Evolutionary conservation across 2,797 vertebrate genomes (phyloP).

Genomic region (Euphonia xanthogaster): DNA sequence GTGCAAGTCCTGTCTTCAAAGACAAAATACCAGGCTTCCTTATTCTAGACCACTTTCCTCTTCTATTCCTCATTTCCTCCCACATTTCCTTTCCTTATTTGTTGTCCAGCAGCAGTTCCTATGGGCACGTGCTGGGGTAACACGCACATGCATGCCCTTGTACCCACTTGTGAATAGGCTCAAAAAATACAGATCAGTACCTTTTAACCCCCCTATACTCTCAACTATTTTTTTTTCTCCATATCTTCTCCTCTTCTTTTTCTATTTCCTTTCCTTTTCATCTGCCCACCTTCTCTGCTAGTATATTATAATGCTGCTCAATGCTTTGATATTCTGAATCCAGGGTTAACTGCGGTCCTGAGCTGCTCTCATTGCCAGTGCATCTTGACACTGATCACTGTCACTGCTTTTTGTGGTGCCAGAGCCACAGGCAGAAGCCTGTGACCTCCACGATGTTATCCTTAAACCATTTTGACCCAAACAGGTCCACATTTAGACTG

Average conservation of each 20-base stretch:
- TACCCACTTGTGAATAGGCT: neutral
- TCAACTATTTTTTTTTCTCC: neutral
- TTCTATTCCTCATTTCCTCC: neutral
- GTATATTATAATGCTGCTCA: neutral
- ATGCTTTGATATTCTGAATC: neutral
- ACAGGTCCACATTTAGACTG: neutral
- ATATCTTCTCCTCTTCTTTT: neutral
- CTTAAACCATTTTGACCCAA: neutral
- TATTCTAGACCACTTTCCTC: neutral
- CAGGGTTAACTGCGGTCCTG: neutral
- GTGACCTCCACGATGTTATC: neutral
- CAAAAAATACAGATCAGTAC: neutral
- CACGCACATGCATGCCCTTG: neutral
- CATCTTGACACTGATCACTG: neutral
- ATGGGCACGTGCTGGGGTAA: neutral
- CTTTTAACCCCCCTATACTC: neutral
- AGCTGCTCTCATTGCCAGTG: neutral
- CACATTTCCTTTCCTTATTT: neutral
- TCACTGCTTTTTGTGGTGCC: neutral
- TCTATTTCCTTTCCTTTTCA: neutral
- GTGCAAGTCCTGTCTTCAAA: neutral
- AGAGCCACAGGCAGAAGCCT: neutral
- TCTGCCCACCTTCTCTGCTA: neutral
- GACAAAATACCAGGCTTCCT: neutral
- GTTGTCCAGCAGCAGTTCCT: neutral